Conservation (phyloP, 2,113 vertebrate species). For the Gymnocephalus cernua region DNA sequence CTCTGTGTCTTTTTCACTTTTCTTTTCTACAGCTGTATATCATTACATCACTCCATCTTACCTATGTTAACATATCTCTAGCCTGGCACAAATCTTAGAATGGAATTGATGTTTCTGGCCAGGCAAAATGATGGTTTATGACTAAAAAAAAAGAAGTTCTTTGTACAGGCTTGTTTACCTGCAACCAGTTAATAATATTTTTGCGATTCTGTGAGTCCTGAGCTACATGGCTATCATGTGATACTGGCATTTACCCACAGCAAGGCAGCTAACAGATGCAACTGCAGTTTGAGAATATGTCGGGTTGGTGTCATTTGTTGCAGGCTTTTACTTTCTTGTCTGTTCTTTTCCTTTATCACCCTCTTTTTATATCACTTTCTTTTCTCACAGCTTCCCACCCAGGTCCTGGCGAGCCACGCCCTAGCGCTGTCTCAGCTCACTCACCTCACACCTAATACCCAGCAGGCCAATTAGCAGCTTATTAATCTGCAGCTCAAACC, state of each 20-base stretch:
- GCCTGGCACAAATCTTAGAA: constrained; percentile 6
- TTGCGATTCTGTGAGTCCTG: not conserved
- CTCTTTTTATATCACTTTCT: constrained; percentile 48
- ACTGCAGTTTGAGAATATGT: constrained; percentile 1
- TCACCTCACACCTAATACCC: constrained; percentile 73
- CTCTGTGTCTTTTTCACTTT: constrained; percentile 36
- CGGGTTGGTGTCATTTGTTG: not conserved
- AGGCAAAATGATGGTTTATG: not conserved
- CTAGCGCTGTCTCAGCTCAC: constrained; percentile 56
- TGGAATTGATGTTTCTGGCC: constrained; percentile 19
- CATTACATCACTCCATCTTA: constrained; percentile 39
- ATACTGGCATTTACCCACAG: not conserved
- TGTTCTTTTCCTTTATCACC: constrained; percentile 2
- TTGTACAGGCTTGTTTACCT: constrained; percentile 26
- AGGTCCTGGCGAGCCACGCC: constrained; percentile 39
- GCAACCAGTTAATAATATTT: constrained; percentile 11
- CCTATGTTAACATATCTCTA: constrained; percentile 19
- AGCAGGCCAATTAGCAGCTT: constrained; percentile 82
- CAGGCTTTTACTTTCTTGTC: constrained; percentile 4
- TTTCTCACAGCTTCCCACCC: constrained; percentile 38
- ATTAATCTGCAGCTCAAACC: constrained; percentile 80
- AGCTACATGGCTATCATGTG: constrained; percentile 6
- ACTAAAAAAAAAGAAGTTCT: not conserved
- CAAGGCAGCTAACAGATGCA: not conserved
- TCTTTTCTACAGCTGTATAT: constrained; percentile 41